These are phyloP conservation scores for Planococcus citri DNA, from an alignment of 1,140 invertebrate genomes.

Conservation along the genomic window DNA sequence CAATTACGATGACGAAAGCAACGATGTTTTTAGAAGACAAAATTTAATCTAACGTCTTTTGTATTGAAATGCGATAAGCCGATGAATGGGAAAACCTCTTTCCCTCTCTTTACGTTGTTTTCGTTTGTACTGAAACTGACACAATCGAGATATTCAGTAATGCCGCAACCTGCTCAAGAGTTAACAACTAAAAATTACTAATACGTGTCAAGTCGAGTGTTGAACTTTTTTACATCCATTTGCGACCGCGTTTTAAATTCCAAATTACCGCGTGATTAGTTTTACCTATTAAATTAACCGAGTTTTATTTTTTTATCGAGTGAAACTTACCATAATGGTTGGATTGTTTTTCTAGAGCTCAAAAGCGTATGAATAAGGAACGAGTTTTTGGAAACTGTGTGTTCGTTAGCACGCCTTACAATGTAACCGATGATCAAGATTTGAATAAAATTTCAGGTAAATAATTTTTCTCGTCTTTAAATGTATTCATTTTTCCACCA, in stretches of 20 bases:
- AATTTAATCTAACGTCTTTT: too few relatives aligned
- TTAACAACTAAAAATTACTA: too few relatives aligned
- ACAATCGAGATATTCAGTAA: not conserved
- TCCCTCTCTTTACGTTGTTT: not conserved
- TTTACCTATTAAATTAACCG: too few relatives aligned
- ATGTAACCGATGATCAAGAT: constrained; percentile 23
- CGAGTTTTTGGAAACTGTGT: constrained; percentile 52
- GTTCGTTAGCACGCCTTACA: constrained; percentile 25
- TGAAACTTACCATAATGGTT: too few relatives aligned
- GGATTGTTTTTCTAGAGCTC: constrained; percentile 44
- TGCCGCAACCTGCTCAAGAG: not conserved
- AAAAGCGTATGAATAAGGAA: constrained; percentile 73
- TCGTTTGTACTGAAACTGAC: not conserved
- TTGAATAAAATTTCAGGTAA: not conserved
- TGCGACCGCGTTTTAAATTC: too few relatives aligned
- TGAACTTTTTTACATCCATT: too few relatives aligned
- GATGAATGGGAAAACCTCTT: not conserved
- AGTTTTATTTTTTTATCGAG: too few relatives aligned
- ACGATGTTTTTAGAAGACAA: too few relatives aligned
- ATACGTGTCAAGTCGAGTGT: too few relatives aligned
- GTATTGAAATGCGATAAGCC: not conserved
- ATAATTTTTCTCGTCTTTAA: not conserved
- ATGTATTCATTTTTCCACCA: not conserved
- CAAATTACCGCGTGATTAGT: too few relatives aligned
- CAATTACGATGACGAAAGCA: too few relatives aligned